Conservation (phyloP, 2,113 vertebrate genomes). For the Brachionichthys hirsutus region DNA sequence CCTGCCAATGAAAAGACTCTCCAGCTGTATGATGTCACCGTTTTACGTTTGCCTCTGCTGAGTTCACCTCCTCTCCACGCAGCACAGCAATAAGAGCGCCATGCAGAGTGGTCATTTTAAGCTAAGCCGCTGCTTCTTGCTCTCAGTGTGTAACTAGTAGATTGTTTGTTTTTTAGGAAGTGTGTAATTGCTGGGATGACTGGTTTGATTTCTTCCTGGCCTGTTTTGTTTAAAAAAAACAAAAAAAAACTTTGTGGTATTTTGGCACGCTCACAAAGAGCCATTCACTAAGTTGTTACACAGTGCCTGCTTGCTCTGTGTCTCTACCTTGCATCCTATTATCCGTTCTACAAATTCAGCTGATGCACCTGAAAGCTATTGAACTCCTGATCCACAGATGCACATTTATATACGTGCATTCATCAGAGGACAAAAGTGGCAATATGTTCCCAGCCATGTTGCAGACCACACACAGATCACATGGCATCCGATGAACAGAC, state of each 20-base stretch:
- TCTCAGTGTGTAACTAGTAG: conserved; percentile 28
- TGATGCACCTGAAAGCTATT: not conserved
- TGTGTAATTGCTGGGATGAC: conserved; percentile 34
- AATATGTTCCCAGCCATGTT: too few relatives aligned
- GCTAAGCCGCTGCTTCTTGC: conserved; percentile 1
- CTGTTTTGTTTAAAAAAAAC: conserved; percentile 17
- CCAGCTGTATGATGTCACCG: conserved; percentile 54
- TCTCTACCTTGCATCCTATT: not conserved
- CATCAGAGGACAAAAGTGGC: not conserved
- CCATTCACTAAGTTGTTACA: conserved; percentile 47
- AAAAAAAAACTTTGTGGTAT: conserved; percentile 20
- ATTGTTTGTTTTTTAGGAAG: conserved; percentile 28
- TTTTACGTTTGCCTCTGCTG: conserved; percentile 23
- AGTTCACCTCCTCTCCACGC: conserved; percentile 16
- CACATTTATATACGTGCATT: not conserved
- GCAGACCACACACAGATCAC: too few relatives aligned
- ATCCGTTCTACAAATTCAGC: not conserved
- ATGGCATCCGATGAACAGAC: not conserved
- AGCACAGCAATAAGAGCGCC: conserved; percentile 14
- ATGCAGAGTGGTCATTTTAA: conserved; percentile 8
- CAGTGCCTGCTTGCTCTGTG: conserved; percentile 25
- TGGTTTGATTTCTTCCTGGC: conserved; percentile 22
- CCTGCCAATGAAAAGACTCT: conserved; percentile 34
- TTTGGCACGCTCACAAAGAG: conserved; percentile 55
- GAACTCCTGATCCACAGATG: not conserved